Base-by-base conservation (phyloP, 2,888 invertebrate species). In the Lapara coniferarum region DNA sequence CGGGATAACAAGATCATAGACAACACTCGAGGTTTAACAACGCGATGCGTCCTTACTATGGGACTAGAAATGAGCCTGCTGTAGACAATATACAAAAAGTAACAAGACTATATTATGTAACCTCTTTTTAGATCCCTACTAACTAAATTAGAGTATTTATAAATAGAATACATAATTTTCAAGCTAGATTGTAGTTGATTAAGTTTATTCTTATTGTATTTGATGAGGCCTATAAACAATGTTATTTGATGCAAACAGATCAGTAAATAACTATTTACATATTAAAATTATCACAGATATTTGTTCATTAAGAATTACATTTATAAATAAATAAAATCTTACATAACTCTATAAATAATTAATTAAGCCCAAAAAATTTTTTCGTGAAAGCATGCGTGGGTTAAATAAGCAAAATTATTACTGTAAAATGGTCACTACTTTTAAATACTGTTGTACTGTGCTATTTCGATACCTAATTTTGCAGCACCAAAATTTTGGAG, bases 11-110 rank as follows among this genome's bases (percentile, higher is more conserved):
- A 81, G 81, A 79, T 77, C 73, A 74, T 77, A 78, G 75, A 73
- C 78, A 74, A 76, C 75, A 77, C 85, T 84, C 77, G 74, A 80
- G 74, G 77, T 79, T 75, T 80, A 84, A 85, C 84, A 84, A 84
- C 79, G 81, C 76, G 72, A 75, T 75, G 74, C 70, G 74, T 78
- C 78, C 78, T 80, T 80, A 73, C 77, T 76, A 79, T 80, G 80
- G 77, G 76, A 78, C 75, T 79, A 75, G 63, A 63, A 19, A 49
- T 63, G 63, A 13, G 63, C 19, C 49, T 13, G 19, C 16, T 19
- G 59, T 63, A 63, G 46, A 19, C 13, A 63, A 73, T 68, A 73
- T 75, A 71, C 71, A 76, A 71, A 71, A 73, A 66, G n/a, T 68
- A 74, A 66, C 70, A 71, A 63, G 46, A 19, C 49, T 19, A 63